Base-by-base conservation (phyloP, 2,888 invertebrate genomes). In the Eupeodes latifasciatus region DNA sequence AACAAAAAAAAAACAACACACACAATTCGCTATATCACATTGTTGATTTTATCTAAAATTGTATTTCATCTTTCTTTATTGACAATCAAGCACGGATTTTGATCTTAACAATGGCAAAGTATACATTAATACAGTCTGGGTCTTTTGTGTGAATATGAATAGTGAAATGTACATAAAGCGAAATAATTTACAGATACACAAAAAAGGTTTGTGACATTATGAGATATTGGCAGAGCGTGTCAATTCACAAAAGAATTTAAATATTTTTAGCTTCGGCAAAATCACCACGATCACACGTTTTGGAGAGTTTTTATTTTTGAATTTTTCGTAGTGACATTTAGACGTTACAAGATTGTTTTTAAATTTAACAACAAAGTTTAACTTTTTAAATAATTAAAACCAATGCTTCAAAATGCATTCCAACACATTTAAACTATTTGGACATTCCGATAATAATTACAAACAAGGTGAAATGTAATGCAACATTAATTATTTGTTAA, bases 41-140 rank as follows among this genome's bases (percentile, higher is more conserved):
- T 19, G 5, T 5, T 40, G 40, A 66, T 66, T 62, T 57, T 69
- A 69, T 69, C 69, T 69, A 36, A 69, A 69, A 40, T 67, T 67
- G 67, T 36, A 67, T 51, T 16, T 67, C 51, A 51, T 36, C 69
- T 69, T 27, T 69, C 53, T 16, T 12, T 34, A 53, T 16, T 14
- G 11, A 19, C 34, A 53, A 16, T 10, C 36, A 53, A 69, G 51
- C 36, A 53, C 16, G 16, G 34, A 64, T 11, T 44, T 16, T 40
- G 36, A 36, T n/a, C 5, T 16, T 5, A 62, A 62, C 40, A 44
- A 44, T 16, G 11, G 11, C 6, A 1, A 59, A 34, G 40, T 40
- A 1, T 59, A 34, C 7, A 57, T 12, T 34, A 3, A 1, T 59
- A 34, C 14, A 57, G 27, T 34, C 9, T 40, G 14, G 27, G 34